A percentile compares a stretch with the other conserved stretches of the same genome.
Conservation (phyloP, 2,888 invertebrate species). For the Philonicus albiceps region DNA sequence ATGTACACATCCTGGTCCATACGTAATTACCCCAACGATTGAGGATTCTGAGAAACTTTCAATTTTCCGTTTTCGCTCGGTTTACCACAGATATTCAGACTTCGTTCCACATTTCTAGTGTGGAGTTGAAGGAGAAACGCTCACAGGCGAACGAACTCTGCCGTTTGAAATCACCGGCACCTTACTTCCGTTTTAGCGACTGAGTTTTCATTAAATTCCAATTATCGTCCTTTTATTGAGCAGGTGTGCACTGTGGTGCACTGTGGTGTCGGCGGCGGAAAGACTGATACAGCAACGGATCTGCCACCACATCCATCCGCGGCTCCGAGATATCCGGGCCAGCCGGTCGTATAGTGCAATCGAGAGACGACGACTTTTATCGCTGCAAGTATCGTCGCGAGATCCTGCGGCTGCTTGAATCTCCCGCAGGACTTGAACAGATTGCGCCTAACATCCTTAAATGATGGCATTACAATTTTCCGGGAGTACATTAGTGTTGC, state of each 20-base stretch:
- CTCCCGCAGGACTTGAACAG: background rate
- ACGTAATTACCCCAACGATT: background rate
- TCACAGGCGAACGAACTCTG: background rate
- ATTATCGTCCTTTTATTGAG: background rate
- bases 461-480: background rate
- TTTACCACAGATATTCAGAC: background rate
- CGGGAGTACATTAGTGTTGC: conserved; percentile 9
- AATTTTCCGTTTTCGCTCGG: background rate
- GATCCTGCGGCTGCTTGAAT: background rate
- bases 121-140: background rate
- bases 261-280: background rate
- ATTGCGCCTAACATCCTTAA: background rate
- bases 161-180: background rate
- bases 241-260: background rate
- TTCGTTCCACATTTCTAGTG: background rate
- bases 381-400: background rate
- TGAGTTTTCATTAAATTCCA: background rate
- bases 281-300: background rate
- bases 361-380: background rate
- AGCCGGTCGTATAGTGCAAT: background rate
- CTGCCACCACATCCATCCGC: background rate
- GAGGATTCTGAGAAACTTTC: background rate
- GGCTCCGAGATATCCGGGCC: background rate
- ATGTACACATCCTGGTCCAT: background rate
- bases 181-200: background rate